A percentile compares a stretch with the other conserved stretches of the same genome.
Evolutionary conservation across 2,888 invertebrate genomes (phyloP).

Genomic region (Zygaena filipendulae): DNA sequence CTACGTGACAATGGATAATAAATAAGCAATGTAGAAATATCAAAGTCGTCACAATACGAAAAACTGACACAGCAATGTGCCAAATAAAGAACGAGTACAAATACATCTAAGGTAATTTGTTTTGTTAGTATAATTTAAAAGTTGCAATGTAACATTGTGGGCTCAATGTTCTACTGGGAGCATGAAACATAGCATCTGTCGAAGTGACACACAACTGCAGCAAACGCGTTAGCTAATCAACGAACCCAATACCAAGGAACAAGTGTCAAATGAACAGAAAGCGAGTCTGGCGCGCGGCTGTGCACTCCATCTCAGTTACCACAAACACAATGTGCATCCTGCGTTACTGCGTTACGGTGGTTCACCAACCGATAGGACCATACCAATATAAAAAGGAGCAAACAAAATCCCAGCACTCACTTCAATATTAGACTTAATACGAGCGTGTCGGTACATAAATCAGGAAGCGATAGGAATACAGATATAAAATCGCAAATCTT

Average conservation of each 20-base stretch:
- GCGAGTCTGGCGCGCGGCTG: conserved; percentile 34
- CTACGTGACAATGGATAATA: too few species aligned
- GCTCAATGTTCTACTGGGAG: conserved; percentile 62
- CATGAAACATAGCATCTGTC: conserved; percentile 44
- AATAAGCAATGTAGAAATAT: too few species aligned
- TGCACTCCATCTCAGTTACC: conserved; percentile 41
- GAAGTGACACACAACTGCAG: conserved; percentile 44
- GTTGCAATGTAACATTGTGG: conserved; percentile 49
- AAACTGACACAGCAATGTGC: too few species aligned
- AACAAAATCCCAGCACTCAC: conserved; percentile 65
- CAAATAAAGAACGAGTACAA: too few species aligned
- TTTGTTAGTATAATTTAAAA: conserved; percentile 43
- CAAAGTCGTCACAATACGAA: too few species aligned
- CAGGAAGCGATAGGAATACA: conserved; percentile 62
- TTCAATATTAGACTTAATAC: conserved; percentile 47
- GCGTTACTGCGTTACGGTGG: conserved; percentile 52
- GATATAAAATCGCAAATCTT: conserved; percentile 36
- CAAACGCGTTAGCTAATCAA: conserved; percentile 50
- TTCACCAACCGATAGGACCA: conserved; percentile 48
- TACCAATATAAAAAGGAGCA: conserved; percentile 53
- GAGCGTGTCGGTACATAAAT: conserved; percentile 58
- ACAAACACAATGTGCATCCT: conserved; percentile 59
- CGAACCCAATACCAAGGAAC: conserved; percentile 54
- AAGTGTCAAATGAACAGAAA: conserved; percentile 47
- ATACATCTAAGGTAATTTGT: too few species aligned